These are phyloP conservation scores for Caretta caretta DNA, from an alignment of 2,113 vertebrate genomes.

Conservation along the genomic window DNA sequence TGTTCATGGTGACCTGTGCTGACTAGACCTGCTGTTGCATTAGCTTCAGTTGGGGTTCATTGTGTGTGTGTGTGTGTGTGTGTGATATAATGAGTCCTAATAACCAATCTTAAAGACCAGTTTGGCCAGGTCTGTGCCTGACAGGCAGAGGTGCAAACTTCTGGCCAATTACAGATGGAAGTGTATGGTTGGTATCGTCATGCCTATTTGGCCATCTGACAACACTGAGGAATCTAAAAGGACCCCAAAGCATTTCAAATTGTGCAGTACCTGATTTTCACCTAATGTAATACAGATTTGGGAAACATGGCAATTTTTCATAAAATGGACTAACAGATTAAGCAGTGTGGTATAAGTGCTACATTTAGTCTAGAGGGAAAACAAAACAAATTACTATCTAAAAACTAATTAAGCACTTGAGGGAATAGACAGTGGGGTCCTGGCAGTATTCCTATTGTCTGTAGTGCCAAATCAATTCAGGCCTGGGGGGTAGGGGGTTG, in stretches of 20 bases:
- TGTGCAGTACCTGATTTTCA: not conserved
- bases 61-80: not conserved
- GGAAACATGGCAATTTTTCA: conserved; percentile 15
- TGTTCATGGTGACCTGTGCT: not conserved
- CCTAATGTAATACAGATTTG: not conserved
- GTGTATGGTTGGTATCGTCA: not conserved
- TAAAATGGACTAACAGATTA: not conserved
- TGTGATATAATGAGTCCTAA: not conserved
- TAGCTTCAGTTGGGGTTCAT: not conserved
- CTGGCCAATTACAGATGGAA: not conserved
- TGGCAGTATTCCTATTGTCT: conserved; percentile 41
- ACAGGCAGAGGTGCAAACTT: not conserved
- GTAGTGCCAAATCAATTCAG: conserved; percentile 57
- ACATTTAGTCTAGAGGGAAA: conserved; percentile 2
- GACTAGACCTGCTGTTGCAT: not conserved
- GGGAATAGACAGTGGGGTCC: conserved; percentile 6
- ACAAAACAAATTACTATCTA: not conserved
- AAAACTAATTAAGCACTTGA: conserved; percentile 47
- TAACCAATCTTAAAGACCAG: not conserved
- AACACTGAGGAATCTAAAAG: not conserved
- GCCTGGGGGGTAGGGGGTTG: conserved; percentile 28
- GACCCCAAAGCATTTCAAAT: not conserved
- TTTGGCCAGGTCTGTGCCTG: not conserved
- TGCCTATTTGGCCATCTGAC: not conserved
- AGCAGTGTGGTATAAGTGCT: not conserved